phyloP scores from a whole-genome alignment of 2,888 invertebrate species.

The Caenorhabditis sp. region DNA sequence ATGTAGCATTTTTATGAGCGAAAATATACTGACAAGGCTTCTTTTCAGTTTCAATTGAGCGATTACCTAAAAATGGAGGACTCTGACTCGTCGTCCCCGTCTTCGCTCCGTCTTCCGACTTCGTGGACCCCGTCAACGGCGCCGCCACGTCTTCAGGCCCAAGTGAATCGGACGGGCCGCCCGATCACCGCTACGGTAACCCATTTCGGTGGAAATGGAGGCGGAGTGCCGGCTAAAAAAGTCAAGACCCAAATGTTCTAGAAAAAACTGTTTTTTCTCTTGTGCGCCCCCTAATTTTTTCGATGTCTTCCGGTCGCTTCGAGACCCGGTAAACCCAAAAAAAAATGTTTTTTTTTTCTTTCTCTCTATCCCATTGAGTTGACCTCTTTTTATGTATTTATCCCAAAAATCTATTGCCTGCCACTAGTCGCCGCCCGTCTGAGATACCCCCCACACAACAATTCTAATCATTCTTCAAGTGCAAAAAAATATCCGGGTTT shows the following conservation, averaged over 20 bases:
- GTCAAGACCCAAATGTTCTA: constrained; percentile 39
- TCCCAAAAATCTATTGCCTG: neutral
- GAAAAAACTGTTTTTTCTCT: neutral
- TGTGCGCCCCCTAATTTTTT: constrained; percentile 2
- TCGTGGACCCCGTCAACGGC: constrained; percentile 11
- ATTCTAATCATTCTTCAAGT: neutral
- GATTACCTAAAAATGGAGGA: constrained; percentile 48
- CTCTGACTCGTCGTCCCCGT: neutral
- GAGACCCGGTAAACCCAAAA: constrained; percentile 32
- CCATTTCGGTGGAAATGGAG: neutral
- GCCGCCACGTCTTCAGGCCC: constrained; percentile 23
- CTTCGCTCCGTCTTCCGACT: constrained; percentile 6
- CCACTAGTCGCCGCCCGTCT: constrained; percentile 45
- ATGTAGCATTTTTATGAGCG: constrained; percentile 15
- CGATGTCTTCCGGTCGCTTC: constrained; percentile 16
- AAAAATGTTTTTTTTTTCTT: neutral
- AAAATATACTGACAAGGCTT: neutral
- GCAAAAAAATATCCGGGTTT: neutral
- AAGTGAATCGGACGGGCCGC: constrained; percentile 22
- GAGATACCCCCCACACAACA: constrained; percentile 31
- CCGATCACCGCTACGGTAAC: constrained; percentile 1
- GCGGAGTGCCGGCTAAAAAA: constrained; percentile 11
- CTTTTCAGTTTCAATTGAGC: constrained; percentile 25
- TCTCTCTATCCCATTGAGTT: constrained; percentile 32
- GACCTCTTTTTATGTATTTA: constrained; percentile 42